phyloP scores from a whole-genome alignment of 2,888 invertebrate genomes.

The Hydraecia micacea region DNA sequence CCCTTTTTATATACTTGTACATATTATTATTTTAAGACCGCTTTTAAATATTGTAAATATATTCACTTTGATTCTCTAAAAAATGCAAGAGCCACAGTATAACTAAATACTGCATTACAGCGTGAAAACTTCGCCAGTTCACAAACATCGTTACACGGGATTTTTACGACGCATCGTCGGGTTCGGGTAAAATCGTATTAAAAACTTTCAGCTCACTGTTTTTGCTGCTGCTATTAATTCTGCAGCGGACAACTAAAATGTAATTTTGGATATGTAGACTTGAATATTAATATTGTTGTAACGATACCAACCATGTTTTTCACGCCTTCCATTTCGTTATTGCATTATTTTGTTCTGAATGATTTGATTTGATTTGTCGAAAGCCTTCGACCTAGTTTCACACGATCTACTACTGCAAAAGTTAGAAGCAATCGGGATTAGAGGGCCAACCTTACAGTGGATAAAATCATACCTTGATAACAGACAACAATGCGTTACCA shows the following conservation, averaged over 20 bases:
- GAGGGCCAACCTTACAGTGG: no score
- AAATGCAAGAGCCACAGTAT: no score
- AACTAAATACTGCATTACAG: not conserved
- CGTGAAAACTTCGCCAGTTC: constrained; percentile 52
- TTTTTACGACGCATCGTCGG: constrained; percentile 54
- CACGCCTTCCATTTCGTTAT: not conserved
- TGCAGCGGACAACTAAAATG: not conserved
- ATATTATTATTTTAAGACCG: no score
- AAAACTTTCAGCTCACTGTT: constrained; percentile 50
- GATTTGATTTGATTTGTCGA: no score
- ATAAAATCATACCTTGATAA: no score
- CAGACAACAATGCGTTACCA: no score
- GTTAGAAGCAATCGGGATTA: no score
- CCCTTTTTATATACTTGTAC: no score
- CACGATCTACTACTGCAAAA: no score
- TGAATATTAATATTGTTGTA: not conserved
- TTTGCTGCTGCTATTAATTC: constrained; percentile 35
- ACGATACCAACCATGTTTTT: not conserved
- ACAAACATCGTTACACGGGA: constrained; percentile 34
- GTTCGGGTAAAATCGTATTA: constrained; percentile 52
- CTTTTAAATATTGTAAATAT: no score
- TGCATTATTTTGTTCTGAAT: not conserved
- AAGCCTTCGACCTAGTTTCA: no score
- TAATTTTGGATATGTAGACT: not conserved
- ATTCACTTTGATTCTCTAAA: no score